Evolutionary conservation across 2,888 invertebrate species (phyloP).

Genomic region (Scaptomyza cyrtandrae): DNA sequence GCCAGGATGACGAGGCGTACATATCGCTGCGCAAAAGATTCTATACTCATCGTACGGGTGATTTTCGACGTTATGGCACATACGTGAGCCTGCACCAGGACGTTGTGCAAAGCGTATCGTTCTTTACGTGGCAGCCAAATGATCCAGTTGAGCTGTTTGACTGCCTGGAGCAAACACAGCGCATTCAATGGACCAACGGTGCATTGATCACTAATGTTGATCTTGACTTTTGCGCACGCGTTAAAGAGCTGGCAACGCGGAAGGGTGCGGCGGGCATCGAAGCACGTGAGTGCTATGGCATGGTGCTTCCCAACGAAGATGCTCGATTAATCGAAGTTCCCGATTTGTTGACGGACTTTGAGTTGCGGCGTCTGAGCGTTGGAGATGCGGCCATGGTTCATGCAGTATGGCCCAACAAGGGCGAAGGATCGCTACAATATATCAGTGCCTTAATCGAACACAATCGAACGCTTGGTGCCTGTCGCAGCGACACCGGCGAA

Average conservation of each 20-base stretch:
- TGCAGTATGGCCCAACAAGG: slow-evolving; percentile 74
- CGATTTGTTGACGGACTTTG: slow-evolving; percentile 69
- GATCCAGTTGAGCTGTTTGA: slow-evolving; percentile 64
- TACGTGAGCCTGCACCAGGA: slow-evolving; percentile 80
- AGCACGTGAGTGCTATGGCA: slow-evolving; percentile 70
- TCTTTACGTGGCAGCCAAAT: slow-evolving; percentile 74
- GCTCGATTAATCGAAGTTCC: slow-evolving; percentile 53
- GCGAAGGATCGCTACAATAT: slow-evolving; percentile 75
- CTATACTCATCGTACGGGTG: slow-evolving; percentile 69
- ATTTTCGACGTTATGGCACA: slow-evolving; percentile 76
- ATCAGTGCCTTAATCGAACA: slow-evolving; percentile 70
- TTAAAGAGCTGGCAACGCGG: slow-evolving; percentile 59
- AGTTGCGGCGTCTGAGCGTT: slow-evolving; percentile 48
- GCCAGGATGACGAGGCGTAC: slow-evolving; percentile 19
- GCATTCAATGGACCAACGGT: slow-evolving; percentile 73
- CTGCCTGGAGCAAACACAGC: slow-evolving; percentile 71
- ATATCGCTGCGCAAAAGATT: slow-evolving; percentile 73
- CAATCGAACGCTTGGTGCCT: slow-evolving; percentile 72
- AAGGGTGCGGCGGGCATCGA: slow-evolving; percentile 53
- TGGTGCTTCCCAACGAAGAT: slow-evolving; percentile 55
- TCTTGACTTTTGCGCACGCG: slow-evolving; percentile 40
- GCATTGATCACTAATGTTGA: slow-evolving; percentile 78
- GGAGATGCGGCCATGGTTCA: slow-evolving; percentile 72
- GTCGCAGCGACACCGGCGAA: slow-evolving; percentile 60
- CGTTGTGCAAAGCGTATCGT: slow-evolving; percentile 77